These are phyloP conservation scores for Anthoscopus minutus DNA, from an alignment of 2,113 vertebrate species.

Conservation along the genomic window DNA sequence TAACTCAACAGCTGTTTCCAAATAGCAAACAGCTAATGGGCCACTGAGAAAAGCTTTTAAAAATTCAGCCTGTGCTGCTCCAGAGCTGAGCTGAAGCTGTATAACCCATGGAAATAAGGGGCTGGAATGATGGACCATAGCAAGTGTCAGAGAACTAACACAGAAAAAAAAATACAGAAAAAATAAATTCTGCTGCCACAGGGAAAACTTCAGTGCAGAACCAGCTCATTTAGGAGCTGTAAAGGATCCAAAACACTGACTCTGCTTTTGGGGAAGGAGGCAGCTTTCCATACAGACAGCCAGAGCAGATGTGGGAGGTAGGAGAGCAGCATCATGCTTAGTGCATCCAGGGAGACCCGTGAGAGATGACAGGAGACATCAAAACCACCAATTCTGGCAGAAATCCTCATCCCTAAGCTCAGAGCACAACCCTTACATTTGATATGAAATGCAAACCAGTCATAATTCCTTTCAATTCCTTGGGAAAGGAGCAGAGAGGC, in stretches of 20 bases:
- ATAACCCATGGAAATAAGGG: not conserved
- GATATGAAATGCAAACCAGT: not conserved
- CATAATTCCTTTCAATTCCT: not conserved
- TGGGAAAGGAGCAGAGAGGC: not conserved
- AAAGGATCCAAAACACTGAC: not conserved
- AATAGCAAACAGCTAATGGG: not conserved
- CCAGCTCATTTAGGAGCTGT: not conserved
- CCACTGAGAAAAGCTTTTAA: not conserved
- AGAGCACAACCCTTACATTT: not conserved
- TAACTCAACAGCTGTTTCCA: not conserved
- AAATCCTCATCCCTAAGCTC: not conserved
- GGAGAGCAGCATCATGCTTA: not conserved
- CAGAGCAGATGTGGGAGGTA: not conserved
- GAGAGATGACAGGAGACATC: not conserved
- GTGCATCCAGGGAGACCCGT: accelerated
- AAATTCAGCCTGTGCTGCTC: not conserved
- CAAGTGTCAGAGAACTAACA: not conserved
- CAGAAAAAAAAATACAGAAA: not conserved
- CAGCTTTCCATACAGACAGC: not conserved
- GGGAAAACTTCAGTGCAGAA: not conserved
- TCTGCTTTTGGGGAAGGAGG: not conserved
- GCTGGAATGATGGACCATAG: not conserved
- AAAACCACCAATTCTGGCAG: not conserved
- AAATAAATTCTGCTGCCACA: not conserved
- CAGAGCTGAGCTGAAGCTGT: not conserved